Evolutionary conservation across 2,797 vertebrate genomes (phyloP).

Genomic region (Rhodeus uyekii): DNA sequence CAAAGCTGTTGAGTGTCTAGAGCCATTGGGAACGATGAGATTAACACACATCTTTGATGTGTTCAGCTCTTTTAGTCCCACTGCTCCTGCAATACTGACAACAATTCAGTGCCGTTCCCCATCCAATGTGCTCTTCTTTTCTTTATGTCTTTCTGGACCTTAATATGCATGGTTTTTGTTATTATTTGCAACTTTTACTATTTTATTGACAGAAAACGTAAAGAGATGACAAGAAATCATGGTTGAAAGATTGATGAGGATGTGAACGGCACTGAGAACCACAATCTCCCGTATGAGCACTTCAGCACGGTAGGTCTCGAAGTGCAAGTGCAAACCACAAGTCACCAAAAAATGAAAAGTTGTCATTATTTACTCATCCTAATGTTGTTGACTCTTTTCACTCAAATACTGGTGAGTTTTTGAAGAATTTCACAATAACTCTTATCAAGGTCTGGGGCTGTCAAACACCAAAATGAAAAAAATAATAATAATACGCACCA

Average conservation of each 20-base stretch:
- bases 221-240: background rate
- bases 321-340: background rate
- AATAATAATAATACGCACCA: too few relatives aligned
- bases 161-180: background rate
- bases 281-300: background rate
- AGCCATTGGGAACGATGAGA: constrained; percentile 14
- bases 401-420: background rate
- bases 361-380: background rate
- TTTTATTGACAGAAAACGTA: background rate
- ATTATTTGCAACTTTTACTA: background rate
- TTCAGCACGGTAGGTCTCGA: too few relatives aligned
- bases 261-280: background rate
- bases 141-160: background rate
- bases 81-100: constrained; percentile 1
- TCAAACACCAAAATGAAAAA: background rate
- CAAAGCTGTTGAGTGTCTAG: constrained; percentile 4
- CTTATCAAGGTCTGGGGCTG: background rate
- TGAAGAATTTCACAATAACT: background rate
- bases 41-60: constrained; percentile 42
- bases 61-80: constrained; percentile 16
- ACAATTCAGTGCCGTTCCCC: constrained; percentile 14
- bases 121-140: background rate
- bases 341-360: background rate
- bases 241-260: background rate
- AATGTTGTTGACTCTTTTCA: background rate